Evolutionary conservation across 2,113 vertebrate genomes (phyloP).

Genomic region (Poecilia latipinna): DNA sequence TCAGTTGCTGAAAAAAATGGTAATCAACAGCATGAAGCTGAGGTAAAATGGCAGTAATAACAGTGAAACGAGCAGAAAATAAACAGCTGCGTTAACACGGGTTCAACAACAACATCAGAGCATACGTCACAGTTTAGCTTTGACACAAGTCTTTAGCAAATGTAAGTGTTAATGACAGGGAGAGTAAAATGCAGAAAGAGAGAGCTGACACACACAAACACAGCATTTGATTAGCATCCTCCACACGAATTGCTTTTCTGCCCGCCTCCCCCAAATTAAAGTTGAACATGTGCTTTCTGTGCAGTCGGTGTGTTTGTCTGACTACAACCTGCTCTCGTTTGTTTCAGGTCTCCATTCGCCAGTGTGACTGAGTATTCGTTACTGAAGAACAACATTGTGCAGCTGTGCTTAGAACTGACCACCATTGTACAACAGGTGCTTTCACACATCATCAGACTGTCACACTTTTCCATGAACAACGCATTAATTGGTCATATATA

Average conservation of each 20-base stretch:
- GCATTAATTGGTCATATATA: background rate
- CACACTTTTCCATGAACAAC: constrained; percentile 3
- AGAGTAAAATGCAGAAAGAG: too few relatives aligned
- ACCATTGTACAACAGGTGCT: constrained; percentile 94
- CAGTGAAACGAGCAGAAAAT: background rate
- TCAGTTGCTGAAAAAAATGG: too few relatives aligned
- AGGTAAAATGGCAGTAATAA: background rate
- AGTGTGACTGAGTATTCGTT: constrained; percentile 93
- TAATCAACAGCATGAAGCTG: background rate
- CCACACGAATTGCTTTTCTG: too few relatives aligned
- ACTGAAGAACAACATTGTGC: constrained; percentile 95
- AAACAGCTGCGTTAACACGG: background rate
- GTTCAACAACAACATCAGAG: background rate
- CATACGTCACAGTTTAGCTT: background rate
- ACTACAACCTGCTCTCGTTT: constrained; percentile 8
- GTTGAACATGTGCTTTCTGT: constrained; percentile 5
- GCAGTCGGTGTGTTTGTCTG: background rate
- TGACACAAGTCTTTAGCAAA: background rate
- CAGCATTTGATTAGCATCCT: too few relatives aligned
- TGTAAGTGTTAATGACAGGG: too few relatives aligned
- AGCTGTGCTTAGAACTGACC: constrained; percentile 93
- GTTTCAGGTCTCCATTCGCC: constrained; percentile 90
- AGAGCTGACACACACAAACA: too few relatives aligned
- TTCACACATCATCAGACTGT: background rate
- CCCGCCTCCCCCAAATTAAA: background rate